Base-by-base conservation (phyloP, 1,140 invertebrate genomes). In the Zaprionus capensis region DNA sequence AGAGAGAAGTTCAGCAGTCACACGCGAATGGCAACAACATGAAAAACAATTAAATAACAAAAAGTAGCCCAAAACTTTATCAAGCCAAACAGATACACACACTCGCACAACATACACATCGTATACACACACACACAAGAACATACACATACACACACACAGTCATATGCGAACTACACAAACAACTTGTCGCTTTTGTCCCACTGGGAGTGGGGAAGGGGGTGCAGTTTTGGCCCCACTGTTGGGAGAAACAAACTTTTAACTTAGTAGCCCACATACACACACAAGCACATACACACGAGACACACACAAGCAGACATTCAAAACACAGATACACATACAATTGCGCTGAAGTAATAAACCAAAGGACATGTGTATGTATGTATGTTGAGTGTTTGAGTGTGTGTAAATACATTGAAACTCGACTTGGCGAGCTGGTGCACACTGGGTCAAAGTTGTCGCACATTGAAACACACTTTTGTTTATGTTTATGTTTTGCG, bases 261-360 rank as follows among this genome's bases (percentile, higher is more conserved):
- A 86, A 80, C 82, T 87, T 87, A 86, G 83, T 86, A 86, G 83
- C 82, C 83, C 83, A 86, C 76, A 86, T 87, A 82, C 71, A 81
- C 65, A 64, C 44, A 67, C 41, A 68, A 51, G 51, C 44, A 59
- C 31, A 67, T 36, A 67, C 24, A 55, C 34, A 61, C 38, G 31
- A 44, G 41, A 41, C 17, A 28, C n/a, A 51, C 62, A 66, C 41
- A 44, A 56, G n/a, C 17, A 22, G 12, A 31, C 11, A 49, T 22
- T 51, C 46, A 11, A 51, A 20, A 59, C 28, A 26, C 41, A 38
- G 31, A 53, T 41, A 58, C 62, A 31, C 11, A 55, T 38, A 62
- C 64, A 67, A 36, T 59, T 55, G 22, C 58, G 44, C 56, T 53
- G 31, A 49, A 73, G 55, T 73, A 67, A 73, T 73, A 67, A 73